Evolutionary conservation across 2,888 invertebrate genomes (phyloP), one percentile per base, ranked within the genome.

Genomic region (Drosophila flavopinicola): DNA sequence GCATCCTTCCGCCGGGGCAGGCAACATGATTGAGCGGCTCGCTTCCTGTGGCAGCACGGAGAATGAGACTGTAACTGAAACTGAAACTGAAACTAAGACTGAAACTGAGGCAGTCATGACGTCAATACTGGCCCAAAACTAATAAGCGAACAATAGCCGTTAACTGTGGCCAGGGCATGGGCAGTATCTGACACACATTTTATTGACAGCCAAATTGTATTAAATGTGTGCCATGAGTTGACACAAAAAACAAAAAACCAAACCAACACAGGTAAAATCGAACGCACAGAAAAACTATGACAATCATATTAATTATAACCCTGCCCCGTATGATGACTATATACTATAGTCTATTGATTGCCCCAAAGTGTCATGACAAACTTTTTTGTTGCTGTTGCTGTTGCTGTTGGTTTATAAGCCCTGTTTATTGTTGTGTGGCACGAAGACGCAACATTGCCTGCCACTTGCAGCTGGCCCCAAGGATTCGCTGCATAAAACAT

Each of bases 341-440:
- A 41, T 47, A 24, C 11, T 37, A 41, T 47, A 24, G 10, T 17
- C 27, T 15, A 23, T 29, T 29, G 53, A 20, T 17, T 27, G 58
- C 45, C 44, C 17, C 59, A 44, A 45, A 29, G 27, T 45, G 45
- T 58, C 58, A 59, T 67, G 41, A 45, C 44, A 35, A 37, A 35
- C 41, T 35, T 25, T 52, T 45, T 57, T 54, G 9, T 33, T 56
- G 25, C 13, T 29, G 24, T 29, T 27, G 37, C 13, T 29, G 32
- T 38, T 42, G 23, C 15, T 39, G 27, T 72, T 38, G 67, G 48
- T 56, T 83, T 73, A 67, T 76, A 79, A 73, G 78, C 77, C 70
- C 57, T 59, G 47, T 74, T 84, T 84, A 80, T 77, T 84, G 80
- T 71, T 80, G 77, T 84, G 71, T 77, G 82, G 71, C 74, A 73